These are phyloP conservation scores for Halcyon badia DNA, from an alignment of 2,797 vertebrate genomes.

Conservation along the genomic window DNA sequence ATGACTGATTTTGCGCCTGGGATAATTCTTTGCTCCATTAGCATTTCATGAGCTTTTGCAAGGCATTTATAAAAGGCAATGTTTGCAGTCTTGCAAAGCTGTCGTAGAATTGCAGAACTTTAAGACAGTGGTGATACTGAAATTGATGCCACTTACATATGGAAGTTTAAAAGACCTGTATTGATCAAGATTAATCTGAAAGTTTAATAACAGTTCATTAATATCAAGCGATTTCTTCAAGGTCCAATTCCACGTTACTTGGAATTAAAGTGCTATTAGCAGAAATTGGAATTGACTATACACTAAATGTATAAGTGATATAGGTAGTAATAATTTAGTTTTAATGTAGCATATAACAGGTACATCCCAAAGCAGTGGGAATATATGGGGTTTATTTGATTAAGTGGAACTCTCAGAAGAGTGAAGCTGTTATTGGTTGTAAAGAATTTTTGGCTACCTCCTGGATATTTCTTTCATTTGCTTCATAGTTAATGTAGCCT, in stretches of 20 bases:
- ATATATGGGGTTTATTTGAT: not conserved
- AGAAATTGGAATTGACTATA: not conserved
- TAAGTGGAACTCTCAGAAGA: not conserved
- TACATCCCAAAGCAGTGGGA: not conserved
- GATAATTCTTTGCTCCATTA: slow-evolving; percentile 28
- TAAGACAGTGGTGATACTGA: not conserved
- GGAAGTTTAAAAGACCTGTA: not conserved
- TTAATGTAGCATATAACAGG: not conserved
- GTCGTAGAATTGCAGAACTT: not conserved
- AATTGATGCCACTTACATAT: not conserved
- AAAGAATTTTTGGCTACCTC: not conserved
- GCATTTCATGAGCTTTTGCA: slow-evolving; percentile 6
- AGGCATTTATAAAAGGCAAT: not conserved
- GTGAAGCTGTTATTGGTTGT: not conserved
- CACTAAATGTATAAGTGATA: not conserved
- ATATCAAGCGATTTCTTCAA: not conserved
- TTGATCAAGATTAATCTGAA: not conserved
- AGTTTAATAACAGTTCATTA: not conserved
- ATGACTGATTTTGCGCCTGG: slow-evolving; percentile 34
- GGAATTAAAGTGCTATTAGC: not conserved
- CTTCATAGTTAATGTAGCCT: not conserved
- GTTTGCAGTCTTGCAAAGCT: not conserved
- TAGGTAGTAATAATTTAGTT: not conserved
- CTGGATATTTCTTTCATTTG: not conserved
- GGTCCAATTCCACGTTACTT: not conserved